phyloP scores from a whole-genome alignment of 2,797 vertebrate genomes.

The Artibeus jamaicensis region DNA sequence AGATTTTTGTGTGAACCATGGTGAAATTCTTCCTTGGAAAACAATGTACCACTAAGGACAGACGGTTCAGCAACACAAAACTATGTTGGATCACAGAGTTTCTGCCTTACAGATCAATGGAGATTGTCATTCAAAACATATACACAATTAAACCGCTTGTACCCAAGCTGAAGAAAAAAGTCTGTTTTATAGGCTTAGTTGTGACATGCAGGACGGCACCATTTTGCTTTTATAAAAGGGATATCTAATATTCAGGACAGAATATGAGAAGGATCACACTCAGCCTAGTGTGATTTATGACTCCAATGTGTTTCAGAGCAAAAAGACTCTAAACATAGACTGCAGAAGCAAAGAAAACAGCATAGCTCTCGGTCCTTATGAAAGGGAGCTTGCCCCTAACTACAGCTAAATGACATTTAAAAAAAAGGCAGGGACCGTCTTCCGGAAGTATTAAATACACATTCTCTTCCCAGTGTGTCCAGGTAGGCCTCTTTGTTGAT shows the following conservation, averaged over 20 bases:
- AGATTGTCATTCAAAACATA: background rate
- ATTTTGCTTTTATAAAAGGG: background rate
- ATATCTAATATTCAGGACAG: background rate
- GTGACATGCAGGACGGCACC: background rate
- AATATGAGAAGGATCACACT: background rate
- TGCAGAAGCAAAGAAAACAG: background rate
- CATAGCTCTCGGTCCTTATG: background rate
- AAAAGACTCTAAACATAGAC: background rate
- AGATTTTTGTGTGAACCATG: background rate
- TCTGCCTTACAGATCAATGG: background rate
- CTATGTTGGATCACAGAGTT: background rate
- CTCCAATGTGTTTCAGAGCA: background rate
- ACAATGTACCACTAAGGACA: background rate
- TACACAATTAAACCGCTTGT: background rate
- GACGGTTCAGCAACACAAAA: background rate
- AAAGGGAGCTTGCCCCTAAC: background rate
- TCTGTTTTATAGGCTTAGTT: background rate
- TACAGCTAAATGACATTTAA: background rate
- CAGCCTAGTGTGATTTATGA: background rate
- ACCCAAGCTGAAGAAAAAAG: background rate
- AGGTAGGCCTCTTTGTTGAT: background rate
- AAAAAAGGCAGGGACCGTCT: background rate
- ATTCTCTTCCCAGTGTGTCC: background rate
- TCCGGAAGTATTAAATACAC: background rate
- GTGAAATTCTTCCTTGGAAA: background rate